These are phyloP conservation scores for Oscheius onirici DNA, from an alignment of 2,888 invertebrate genomes.

Conservation along the genomic window DNA sequence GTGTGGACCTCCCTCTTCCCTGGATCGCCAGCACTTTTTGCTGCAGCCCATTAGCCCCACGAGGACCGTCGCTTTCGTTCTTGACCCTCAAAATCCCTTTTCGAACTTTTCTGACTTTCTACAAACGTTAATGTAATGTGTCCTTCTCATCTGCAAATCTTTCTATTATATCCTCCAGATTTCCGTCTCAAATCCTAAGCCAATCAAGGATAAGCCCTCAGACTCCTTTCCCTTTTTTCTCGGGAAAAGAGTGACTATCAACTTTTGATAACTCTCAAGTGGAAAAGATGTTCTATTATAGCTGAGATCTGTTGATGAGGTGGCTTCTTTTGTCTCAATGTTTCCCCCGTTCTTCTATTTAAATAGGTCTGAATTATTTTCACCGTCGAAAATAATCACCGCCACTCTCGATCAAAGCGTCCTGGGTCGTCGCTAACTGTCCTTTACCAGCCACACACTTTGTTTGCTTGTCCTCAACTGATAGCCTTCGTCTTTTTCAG, in stretches of 20 bases:
- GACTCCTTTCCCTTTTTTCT: too few relatives aligned
- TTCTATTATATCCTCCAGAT: too few relatives aligned
- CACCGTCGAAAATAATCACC: neutral
- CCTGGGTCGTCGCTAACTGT: neutral
- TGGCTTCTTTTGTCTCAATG: too few relatives aligned
- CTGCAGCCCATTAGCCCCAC: neutral
- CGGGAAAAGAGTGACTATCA: too few relatives aligned
- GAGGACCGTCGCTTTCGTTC: neutral
- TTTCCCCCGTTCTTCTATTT: neutral
- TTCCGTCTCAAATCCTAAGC: too few relatives aligned
- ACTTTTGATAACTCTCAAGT: too few relatives aligned
- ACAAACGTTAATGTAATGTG: too few relatives aligned
- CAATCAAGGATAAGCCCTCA: too few relatives aligned
- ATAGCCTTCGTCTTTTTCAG: neutral
- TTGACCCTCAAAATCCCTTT: neutral
- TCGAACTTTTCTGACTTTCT: too few relatives aligned
- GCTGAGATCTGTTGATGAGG: too few relatives aligned
- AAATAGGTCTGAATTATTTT: neutral
- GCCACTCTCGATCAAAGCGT: neutral
- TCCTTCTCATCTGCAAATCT: too few relatives aligned
- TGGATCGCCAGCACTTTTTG: neutral
- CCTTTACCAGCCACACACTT: constrained; percentile 6
- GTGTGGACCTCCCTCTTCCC: constrained; percentile 1
- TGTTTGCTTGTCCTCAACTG: constrained; percentile 10
- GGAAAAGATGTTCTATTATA: too few relatives aligned